phyloP scores from a whole-genome alignment of 2,888 invertebrate species.

The Phorcus lineatus region DNA sequence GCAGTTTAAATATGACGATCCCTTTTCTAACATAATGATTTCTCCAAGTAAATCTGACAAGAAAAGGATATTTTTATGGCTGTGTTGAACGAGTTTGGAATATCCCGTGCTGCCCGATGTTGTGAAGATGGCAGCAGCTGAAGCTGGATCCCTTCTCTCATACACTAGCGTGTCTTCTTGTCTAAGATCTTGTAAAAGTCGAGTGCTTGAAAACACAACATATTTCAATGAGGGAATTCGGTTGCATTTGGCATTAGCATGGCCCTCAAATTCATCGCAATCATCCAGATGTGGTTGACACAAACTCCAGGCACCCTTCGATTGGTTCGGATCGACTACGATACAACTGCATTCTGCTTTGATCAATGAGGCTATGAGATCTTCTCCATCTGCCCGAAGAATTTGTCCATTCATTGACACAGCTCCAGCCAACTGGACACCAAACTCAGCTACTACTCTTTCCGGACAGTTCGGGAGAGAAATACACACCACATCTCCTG shows the following conservation, averaged over 20 bases:
- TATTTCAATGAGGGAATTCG: background rate
- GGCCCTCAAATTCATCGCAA: no score
- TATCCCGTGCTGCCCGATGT: slow-evolving; percentile 45
- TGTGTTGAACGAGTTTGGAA: slow-evolving; percentile 37
- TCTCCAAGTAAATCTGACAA: slow-evolving; percentile 29
- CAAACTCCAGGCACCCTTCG: background rate
- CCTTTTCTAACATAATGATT: slow-evolving; percentile 18
- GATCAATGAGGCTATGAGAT: background rate
- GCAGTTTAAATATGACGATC: slow-evolving; percentile 33
- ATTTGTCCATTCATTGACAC: background rate
- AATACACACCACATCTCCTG: slow-evolving; percentile 9
- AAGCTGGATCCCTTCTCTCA: slow-evolving; percentile 3
- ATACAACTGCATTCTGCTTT: background rate
- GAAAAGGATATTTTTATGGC: slow-evolving; percentile 31
- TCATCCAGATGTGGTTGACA: background rate
- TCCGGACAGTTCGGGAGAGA: background rate
- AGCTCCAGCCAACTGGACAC: background rate
- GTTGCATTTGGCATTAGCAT: background rate
- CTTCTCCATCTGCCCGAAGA: background rate
- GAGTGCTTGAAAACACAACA: background rate
- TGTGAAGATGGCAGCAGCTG: slow-evolving; percentile 35
- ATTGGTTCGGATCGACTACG: background rate
- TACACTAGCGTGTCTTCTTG: background rate
- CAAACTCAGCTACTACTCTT: background rate
- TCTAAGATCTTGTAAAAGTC: background rate